Evolutionary conservation across 2,797 vertebrate species (phyloP).

Genomic region (Anableps anableps): DNA sequence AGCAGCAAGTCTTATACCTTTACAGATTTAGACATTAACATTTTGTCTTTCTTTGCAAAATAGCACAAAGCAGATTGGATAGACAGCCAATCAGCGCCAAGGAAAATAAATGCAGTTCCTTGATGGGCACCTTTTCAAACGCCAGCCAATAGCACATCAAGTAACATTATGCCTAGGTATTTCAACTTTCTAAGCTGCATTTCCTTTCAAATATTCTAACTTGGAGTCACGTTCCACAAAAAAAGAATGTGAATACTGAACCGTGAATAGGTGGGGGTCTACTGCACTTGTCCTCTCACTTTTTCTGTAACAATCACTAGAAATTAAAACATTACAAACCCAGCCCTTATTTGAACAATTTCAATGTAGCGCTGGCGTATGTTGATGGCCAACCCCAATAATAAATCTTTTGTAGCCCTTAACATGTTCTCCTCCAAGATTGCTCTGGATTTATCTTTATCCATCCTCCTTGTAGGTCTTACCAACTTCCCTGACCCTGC

Average conservation of each 20-base stretch:
- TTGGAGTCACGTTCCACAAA: too few relatives aligned
- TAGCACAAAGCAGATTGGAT: not conserved
- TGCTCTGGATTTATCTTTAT: not conserved
- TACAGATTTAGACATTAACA: not conserved
- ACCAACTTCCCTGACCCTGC: not conserved
- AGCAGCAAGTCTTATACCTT: not conserved
- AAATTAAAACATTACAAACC: not conserved
- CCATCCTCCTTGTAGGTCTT: not conserved
- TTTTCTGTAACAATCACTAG: not conserved
- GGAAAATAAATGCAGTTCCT: too few relatives aligned
- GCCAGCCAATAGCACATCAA: too few relatives aligned
- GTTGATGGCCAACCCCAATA: not conserved
- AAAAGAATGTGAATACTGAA: too few relatives aligned
- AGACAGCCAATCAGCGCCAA: too few relatives aligned
- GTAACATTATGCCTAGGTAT: too few relatives aligned
- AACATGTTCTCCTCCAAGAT: not conserved
- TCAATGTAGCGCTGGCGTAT: not conserved
- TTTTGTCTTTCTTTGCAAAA: not conserved
- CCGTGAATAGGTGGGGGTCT: too few relatives aligned
- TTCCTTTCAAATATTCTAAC: too few relatives aligned
- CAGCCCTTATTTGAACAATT: not conserved
- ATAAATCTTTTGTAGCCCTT: not conserved
- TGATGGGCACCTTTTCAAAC: too few relatives aligned
- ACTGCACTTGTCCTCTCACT: too few relatives aligned
- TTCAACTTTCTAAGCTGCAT: too few relatives aligned